Conservation (phyloP, 2,797 vertebrate genomes). For the Pteropus rufus region DNA sequence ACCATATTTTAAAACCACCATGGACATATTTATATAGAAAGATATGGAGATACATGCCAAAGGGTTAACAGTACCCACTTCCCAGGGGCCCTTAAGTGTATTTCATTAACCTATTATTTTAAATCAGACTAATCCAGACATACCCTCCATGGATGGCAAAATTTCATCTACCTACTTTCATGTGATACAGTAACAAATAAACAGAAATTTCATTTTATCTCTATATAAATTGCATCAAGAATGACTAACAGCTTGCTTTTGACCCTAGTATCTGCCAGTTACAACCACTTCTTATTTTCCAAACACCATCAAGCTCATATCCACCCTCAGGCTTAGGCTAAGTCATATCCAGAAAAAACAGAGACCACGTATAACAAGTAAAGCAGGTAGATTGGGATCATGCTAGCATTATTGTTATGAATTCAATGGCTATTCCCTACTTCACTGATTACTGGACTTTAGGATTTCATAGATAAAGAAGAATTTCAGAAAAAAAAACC, state of each 20-base stretch:
- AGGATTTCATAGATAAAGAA: background rate
- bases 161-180: background rate
- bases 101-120: slow-evolving; percentile 27
- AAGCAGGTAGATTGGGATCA: background rate
- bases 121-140: background rate
- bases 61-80: background rate
- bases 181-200: background rate
- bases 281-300: background rate
- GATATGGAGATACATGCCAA: background rate
- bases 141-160: background rate
- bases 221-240: background rate
- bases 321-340: background rate
- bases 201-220: background rate
- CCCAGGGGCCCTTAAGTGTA: background rate
- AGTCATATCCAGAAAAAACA: background rate
- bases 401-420: background rate
- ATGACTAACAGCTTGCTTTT: background rate
- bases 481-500: background rate
- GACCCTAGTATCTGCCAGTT: background rate
- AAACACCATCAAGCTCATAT: background rate
- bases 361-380: background rate
- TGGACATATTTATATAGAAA: background rate
- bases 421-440: background rate
- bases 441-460: background rate
- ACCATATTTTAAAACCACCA: slow-evolving; percentile 2